Evolutionary conservation across 2,888 invertebrate species (phyloP).

Genomic region (Dasysyrphus tricinctus): DNA sequence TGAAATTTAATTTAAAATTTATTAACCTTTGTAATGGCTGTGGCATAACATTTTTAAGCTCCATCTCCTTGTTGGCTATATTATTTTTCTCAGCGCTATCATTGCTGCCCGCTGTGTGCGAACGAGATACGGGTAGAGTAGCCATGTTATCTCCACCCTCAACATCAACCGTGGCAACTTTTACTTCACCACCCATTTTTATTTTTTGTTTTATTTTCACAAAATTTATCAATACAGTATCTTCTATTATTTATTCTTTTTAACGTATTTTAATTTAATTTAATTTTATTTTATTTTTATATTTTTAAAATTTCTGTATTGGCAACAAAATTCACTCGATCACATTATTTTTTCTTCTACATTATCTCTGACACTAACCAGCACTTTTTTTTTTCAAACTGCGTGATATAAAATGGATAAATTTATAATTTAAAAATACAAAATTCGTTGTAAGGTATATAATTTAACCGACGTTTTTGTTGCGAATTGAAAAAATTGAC

Average conservation of each 20-base stretch:
- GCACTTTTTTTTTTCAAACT: constrained; percentile 17
- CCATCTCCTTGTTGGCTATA: constrained; percentile 93
- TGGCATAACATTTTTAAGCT: constrained; percentile 92
- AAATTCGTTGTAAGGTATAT: constrained; percentile 63
- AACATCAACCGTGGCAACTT: constrained; percentile 94
- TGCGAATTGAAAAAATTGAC: constrained; percentile 13
- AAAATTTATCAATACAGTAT: constrained; percentile 31
- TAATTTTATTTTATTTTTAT: background rate
- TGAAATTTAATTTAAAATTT: constrained; percentile 15
- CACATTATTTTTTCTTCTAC: constrained; percentile 52
- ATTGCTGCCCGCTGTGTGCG: constrained; percentile 87
- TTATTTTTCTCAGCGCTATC: constrained; percentile 92
- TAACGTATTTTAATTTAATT: constrained; percentile 22
- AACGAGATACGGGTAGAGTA: constrained; percentile 92
- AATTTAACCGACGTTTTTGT: background rate
- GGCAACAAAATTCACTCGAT: constrained; percentile 26
- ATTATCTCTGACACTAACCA: constrained; percentile 40
- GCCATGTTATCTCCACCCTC: constrained; percentile 95
- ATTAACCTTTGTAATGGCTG: constrained; percentile 92
- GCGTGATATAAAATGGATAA: constrained; percentile 40
- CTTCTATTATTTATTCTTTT: background rate
- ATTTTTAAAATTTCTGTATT: constrained; percentile 3
- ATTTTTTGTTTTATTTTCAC: constrained; percentile 3
- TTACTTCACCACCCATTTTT: constrained; percentile 90
- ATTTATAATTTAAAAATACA: constrained; percentile 38